A percentile compares a stretch with the other conserved stretches of the same genome.
Evolutionary conservation across 2,888 invertebrate species (phyloP).

Genomic region (Cosmopolites sordidus): DNA sequence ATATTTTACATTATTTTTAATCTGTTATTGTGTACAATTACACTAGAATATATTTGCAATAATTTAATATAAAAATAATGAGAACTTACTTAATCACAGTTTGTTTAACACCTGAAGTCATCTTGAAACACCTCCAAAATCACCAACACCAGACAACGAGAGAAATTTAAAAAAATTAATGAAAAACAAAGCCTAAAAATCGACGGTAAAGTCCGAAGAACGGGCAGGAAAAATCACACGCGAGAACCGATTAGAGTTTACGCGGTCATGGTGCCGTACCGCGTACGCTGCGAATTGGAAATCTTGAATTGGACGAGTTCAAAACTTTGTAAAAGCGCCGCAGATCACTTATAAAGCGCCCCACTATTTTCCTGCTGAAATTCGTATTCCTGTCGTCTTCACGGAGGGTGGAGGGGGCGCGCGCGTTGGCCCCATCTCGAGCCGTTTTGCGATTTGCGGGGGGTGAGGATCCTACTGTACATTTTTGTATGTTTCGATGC

Average conservation of each 20-base stretch:
- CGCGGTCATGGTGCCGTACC: slow-evolving; percentile 21
- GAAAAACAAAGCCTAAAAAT: not conserved
- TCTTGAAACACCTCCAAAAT: slow-evolving; percentile 30
- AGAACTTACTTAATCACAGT: slow-evolving; percentile 54
- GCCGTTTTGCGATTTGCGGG: too few species aligned
- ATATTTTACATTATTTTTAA: too few species aligned
- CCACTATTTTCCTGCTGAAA: slow-evolving; percentile 1
- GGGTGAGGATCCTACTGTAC: too few species aligned
- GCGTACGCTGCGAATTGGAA: slow-evolving; percentile 22
- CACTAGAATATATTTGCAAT: too few species aligned
- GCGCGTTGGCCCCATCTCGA: too few species aligned
- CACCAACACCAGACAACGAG: slow-evolving; percentile 21
- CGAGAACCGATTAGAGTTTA: slow-evolving; percentile 3
- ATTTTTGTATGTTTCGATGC: too few species aligned
- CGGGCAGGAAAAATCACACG: slow-evolving; percentile 18
- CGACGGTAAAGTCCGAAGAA: not conserved
- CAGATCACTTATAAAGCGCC: slow-evolving; percentile 20
- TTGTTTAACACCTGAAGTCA: slow-evolving; percentile 54
- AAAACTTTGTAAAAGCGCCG: slow-evolving; percentile 24
- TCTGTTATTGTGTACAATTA: too few species aligned
- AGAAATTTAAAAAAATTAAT: slow-evolving; percentile 10
- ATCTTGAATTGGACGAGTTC: slow-evolving; percentile 23
- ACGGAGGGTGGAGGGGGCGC: too few species aligned
- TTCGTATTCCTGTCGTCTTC: too few species aligned
- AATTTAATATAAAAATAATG: too few species aligned